Conservation (phyloP, 2,888 invertebrate genomes). For the Nephrocerus scutellatus region DNA sequence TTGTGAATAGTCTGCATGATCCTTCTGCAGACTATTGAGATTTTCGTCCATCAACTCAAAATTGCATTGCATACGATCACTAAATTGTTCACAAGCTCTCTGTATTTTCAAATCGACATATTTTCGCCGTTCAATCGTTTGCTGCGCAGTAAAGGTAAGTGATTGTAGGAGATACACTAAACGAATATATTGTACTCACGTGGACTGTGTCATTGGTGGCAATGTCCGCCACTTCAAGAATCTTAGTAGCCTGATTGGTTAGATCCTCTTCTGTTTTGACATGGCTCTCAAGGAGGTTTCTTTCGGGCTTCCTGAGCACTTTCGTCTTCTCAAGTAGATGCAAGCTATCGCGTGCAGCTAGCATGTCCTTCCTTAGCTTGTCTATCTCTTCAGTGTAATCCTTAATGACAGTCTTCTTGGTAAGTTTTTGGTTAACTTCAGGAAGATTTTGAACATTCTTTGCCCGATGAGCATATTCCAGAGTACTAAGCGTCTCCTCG, state of each 20-base stretch:
- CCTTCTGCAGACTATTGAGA: slow-evolving; percentile 30
- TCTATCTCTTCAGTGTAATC: slow-evolving; percentile 89
- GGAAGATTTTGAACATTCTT: slow-evolving; percentile 88
- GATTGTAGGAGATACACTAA: neutral
- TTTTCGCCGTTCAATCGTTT: slow-evolving; percentile 42
- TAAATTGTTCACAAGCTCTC: slow-evolving; percentile 37
- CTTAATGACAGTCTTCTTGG: slow-evolving; percentile 72
- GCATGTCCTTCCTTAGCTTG: slow-evolving; percentile 73
- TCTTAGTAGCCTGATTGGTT: slow-evolving; percentile 54
- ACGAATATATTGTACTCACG: slow-evolving; percentile 46
- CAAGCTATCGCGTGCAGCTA: slow-evolving; percentile 67
- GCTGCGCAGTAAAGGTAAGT: slow-evolving; percentile 21
- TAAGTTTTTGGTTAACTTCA: slow-evolving; percentile 85
- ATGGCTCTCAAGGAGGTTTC: slow-evolving; percentile 56
- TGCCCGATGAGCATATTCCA: slow-evolving; percentile 92
- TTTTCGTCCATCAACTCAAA: slow-evolving; percentile 35
- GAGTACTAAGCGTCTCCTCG: slow-evolving; percentile 89
- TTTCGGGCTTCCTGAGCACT: slow-evolving; percentile 50
- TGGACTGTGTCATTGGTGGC: slow-evolving; percentile 62
- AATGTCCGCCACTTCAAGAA: slow-evolving; percentile 58
- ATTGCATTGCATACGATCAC: slow-evolving; percentile 37
- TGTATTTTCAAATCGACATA: slow-evolving; percentile 40
- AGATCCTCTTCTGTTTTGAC: slow-evolving; percentile 57
- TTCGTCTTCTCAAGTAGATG: slow-evolving; percentile 48
- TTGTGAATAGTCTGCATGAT: slow-evolving; percentile 32